These are phyloP conservation scores for Ceratoteleas bidentatus DNA, from an alignment of 1,140 invertebrate genomes.

Conservation along the genomic window DNA sequence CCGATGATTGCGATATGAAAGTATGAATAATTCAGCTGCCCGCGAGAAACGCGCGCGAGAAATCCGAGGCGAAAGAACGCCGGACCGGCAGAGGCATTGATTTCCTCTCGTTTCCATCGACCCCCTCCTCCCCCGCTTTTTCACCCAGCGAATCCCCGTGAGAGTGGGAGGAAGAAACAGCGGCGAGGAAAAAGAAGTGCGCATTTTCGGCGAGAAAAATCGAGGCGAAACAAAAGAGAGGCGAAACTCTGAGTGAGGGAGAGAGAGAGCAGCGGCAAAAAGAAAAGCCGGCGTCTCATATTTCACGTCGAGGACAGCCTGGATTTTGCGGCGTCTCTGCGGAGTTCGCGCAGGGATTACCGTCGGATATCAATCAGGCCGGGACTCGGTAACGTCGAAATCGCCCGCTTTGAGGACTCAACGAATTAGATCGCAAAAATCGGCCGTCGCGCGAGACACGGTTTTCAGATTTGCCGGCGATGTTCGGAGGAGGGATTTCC, in stretches of 20 bases:
- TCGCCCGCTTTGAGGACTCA: constrained; percentile 47
- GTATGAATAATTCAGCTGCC: constrained; percentile 60
- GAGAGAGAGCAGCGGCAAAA: constrained; percentile 50
- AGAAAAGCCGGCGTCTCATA: constrained; percentile 75
- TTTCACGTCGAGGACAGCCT: constrained; percentile 78
- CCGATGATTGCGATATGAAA: constrained; percentile 62
- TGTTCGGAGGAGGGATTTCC: background rate
- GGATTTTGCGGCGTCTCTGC: constrained; percentile 76
- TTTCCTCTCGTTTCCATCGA: constrained; percentile 81
- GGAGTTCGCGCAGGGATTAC: constrained; percentile 76
- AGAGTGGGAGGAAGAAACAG: constrained; percentile 48
- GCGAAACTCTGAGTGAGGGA: background rate
- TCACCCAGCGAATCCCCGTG: constrained; percentile 73
- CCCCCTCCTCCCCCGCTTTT: constrained; percentile 69
- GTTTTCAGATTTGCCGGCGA: constrained; percentile 43
- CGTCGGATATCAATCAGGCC: constrained; percentile 77
- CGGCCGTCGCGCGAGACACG: constrained; percentile 23
- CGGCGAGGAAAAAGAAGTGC: background rate
- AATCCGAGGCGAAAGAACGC: constrained; percentile 65
- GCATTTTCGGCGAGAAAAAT: constrained; percentile 11
- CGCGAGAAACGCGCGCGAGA: constrained; percentile 41
- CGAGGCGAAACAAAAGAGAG: constrained; percentile 35
- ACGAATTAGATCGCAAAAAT: constrained; percentile 51
- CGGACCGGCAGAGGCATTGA: constrained; percentile 78
- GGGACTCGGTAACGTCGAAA: constrained; percentile 45